Conservation (phyloP, 2,888 invertebrate species). For the Cosmorhoe ocellata region DNA sequence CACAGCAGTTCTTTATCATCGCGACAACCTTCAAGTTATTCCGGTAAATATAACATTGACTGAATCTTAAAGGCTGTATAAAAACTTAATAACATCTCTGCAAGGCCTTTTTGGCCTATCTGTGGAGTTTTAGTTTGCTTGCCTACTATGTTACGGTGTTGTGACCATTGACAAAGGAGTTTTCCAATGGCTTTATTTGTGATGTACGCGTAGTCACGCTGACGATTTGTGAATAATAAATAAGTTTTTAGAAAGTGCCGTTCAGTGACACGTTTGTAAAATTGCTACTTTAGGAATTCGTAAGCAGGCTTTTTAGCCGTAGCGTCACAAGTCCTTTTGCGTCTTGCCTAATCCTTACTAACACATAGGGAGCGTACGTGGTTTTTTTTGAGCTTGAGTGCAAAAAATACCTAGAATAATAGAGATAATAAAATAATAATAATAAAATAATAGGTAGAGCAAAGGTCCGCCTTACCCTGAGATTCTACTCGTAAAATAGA, state of each 20-base stretch:
- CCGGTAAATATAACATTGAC: slow-evolving; percentile 4
- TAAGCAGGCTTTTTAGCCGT: too few species aligned
- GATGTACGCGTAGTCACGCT: slow-evolving; percentile 19
- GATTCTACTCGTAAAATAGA: too few species aligned
- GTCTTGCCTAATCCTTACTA: too few species aligned
- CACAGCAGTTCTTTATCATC: slow-evolving; percentile 14
- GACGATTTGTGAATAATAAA: slow-evolving; percentile 25
- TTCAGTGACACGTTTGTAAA: too few species aligned
- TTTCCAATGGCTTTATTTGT: slow-evolving; percentile 22
- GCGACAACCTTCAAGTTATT: slow-evolving; percentile 19
- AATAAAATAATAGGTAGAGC: too few species aligned
- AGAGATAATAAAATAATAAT: too few species aligned
- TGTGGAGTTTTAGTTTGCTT: slow-evolving; percentile 5
- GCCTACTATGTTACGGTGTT: slow-evolving; percentile 13
- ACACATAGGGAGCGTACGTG: too few species aligned
- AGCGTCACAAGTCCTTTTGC: too few species aligned
- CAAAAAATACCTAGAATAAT: too few species aligned
- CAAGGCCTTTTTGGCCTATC: slow-evolving; percentile 17
- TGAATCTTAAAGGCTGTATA: slow-evolving; percentile 8
- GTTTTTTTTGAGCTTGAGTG: too few species aligned
- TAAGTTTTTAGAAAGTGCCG: background rate
- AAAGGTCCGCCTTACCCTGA: too few species aligned
- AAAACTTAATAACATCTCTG: slow-evolving; percentile 19
- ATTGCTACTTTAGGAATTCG: too few species aligned
- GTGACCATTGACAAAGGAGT: slow-evolving; percentile 29